A percentile compares a stretch with the other conserved stretches of the same genome.
Evolutionary conservation across 2,797 vertebrate genomes (phyloP).

Genomic region (Labeo calbasu): DNA sequence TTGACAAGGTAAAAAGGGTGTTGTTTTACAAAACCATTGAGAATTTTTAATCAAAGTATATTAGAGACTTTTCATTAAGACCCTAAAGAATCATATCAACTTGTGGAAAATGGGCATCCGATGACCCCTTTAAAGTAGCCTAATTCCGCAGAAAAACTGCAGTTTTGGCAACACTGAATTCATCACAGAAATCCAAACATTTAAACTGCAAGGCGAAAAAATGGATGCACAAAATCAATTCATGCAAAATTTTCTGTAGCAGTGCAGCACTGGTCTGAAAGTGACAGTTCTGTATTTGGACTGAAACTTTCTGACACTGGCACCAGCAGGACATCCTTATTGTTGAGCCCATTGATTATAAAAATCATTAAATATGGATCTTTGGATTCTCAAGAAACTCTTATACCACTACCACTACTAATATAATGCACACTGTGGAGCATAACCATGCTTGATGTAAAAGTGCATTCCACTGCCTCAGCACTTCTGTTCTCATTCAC

Average conservation of each 20-base stretch:
- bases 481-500: slow-evolving; percentile 7
- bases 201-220: not conserved
- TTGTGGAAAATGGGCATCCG: no score
- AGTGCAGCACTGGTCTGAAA: not conserved
- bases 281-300: not conserved
- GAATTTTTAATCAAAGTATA: no score
- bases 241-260: not conserved
- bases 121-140: no score
- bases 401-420: not conserved
- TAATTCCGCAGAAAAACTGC: no score
- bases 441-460: slow-evolving; percentile 1
- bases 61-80: no score
- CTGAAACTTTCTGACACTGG: not conserved
- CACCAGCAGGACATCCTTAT: not conserved
- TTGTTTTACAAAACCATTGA: no score
- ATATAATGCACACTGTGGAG: not conserved
- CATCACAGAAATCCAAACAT: not conserved
- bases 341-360: not conserved
- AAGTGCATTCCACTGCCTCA: not conserved
- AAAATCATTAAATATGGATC: not conserved
- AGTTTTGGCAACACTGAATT: not conserved
- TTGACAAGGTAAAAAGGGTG: no score
- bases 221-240: not conserved
- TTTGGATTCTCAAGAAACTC: not conserved
- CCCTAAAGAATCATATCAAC: no score